Percentiles rank a stretch among this genome's conserved stretches.
These are phyloP conservation scores for Diogma glabrata DNA, from an alignment of 2,888 invertebrate species.

Conservation along the genomic window DNA sequence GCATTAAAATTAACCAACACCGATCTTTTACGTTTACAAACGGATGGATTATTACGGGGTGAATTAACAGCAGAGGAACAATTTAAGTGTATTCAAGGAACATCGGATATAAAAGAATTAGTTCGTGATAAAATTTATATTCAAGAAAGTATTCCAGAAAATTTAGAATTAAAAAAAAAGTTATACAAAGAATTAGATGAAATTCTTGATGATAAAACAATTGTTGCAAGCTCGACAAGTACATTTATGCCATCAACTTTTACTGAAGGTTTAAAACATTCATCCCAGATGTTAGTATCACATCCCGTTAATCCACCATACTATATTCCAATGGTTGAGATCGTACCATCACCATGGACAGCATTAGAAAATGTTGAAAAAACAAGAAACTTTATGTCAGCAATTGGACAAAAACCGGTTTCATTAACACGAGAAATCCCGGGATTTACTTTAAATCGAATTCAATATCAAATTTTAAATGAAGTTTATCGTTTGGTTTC, in stretches of 20 bases:
- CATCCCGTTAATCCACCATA: conserved; percentile 97
- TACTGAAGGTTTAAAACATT: conserved; percentile 66
- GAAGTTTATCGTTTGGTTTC: conserved; percentile 84
- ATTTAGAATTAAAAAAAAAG: conserved; percentile 68
- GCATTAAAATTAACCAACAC: conserved; percentile 62
- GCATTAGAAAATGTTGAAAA: conserved; percentile 58
- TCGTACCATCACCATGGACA: conserved; percentile 93
- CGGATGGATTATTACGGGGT: conserved; percentile 63
- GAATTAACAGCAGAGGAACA: conserved; percentile 62
- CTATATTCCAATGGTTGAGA: conserved; percentile 86
- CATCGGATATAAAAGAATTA: conserved; percentile 52
- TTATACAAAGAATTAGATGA: conserved; percentile 69
- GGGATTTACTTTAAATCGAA: conserved; percentile 87
- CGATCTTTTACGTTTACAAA: conserved; percentile 60
- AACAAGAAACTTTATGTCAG: conserved; percentile 65
- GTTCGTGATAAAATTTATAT: conserved; percentile 67
- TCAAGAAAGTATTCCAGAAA: conserved; percentile 92
- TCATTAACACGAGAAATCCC: conserved; percentile 74
- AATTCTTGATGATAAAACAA: conserved; percentile 59
- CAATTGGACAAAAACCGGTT: conserved; percentile 87
- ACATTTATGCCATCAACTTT: conserved; percentile 83
- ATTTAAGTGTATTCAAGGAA: conserved; percentile 63
- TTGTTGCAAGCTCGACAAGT: conserved; percentile 88
- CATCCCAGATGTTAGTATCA: conserved; percentile 53
- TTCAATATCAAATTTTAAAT: conserved; percentile 88